A percentile compares a stretch with the other conserved stretches of the same genome.
Conservation (phyloP, 2,797 vertebrate species). For the Microcaecilia unicolor region DNA sequence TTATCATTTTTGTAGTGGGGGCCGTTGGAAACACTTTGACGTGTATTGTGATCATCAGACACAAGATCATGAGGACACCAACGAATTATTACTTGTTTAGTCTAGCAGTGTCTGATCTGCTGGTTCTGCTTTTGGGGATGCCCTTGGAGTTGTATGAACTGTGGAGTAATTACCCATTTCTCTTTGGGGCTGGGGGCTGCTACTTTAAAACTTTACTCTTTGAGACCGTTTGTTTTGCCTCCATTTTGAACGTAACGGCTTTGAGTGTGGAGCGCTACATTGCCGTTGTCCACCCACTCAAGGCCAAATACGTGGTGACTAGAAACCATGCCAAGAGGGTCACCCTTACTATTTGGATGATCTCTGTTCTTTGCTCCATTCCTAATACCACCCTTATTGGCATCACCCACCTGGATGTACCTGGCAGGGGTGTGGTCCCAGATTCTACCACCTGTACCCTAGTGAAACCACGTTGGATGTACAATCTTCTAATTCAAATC, state of each 20-base stretch:
- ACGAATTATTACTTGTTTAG: constrained; percentile 94
- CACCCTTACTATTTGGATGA: constrained; percentile 70
- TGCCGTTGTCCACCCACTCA: constrained; percentile 83
- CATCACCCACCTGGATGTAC: constrained; percentile 48
- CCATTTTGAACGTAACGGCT: constrained; percentile 84
- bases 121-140: constrained; percentile 86
- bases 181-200: constrained; percentile 72
- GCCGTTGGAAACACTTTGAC: constrained; percentile 76
- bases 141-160: constrained; percentile 88
- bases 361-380: constrained; percentile 74
- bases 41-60: constrained; percentile 72
- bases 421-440: constrained; percentile 44
- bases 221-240: constrained; percentile 85
- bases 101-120: constrained; percentile 80
- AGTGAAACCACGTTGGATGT: constrained; percentile 66
- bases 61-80: constrained; percentile 84
- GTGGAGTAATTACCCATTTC: constrained; percentile 88
- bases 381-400: constrained; percentile 89
- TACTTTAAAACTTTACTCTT: constrained; percentile 85
- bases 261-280: constrained; percentile 88
- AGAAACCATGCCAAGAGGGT: constrained; percentile 73
- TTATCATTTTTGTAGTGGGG: constrained; percentile 79
- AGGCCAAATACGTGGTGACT: constrained; percentile 78
- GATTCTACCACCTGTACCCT: constrained; percentile 66
- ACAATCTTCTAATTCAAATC: constrained; percentile 80